phyloP scores from a whole-genome alignment of 1,140 invertebrate species.

The Drosophila pandora region DNA sequence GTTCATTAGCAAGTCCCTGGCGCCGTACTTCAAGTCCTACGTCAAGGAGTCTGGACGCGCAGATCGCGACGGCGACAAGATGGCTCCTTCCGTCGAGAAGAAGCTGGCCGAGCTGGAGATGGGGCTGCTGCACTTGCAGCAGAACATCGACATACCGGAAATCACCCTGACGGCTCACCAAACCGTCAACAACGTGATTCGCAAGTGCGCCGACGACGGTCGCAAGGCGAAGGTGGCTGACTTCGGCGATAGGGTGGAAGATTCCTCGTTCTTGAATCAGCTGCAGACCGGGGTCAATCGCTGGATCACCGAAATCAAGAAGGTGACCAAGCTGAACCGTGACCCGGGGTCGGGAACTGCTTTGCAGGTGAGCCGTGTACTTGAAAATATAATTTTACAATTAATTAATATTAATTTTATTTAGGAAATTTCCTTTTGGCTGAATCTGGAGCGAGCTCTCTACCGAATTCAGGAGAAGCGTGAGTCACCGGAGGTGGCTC shows the following conservation, averaged over 20 bases:
- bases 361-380: constrained; percentile 86
- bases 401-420: neutral
- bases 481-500: constrained; percentile 92
- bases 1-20: constrained; percentile 96
- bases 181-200: constrained; percentile 93
- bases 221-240: constrained; percentile 97
- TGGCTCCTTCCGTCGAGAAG: constrained; percentile 99
- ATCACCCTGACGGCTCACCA: constrained; percentile 97
- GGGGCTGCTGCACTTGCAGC: constrained; percentile 99
- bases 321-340: constrained; percentile 98
- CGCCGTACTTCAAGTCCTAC: constrained; percentile 99
- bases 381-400: neutral
- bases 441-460: constrained; percentile 98
- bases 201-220: constrained; percentile 95
- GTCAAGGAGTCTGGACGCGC: constrained; percentile 97
- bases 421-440: constrained; percentile 98
- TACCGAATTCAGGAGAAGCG: constrained; percentile 98
- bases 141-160: constrained; percentile 99
- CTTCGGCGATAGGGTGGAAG: constrained; percentile 97
- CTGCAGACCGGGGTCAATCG: constrained; percentile 98
- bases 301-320: constrained; percentile 99
- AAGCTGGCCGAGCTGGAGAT: constrained; percentile 99
- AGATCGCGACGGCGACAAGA: constrained; percentile 99
- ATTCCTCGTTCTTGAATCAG: constrained; percentile 98
- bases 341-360: constrained; percentile 99